Percentiles rank a stretch among this genome's conserved stretches.
These are phyloP conservation scores for Trypoxylus dichotomus DNA, from an alignment of 1,140 invertebrate species.

Conservation along the genomic window DNA sequence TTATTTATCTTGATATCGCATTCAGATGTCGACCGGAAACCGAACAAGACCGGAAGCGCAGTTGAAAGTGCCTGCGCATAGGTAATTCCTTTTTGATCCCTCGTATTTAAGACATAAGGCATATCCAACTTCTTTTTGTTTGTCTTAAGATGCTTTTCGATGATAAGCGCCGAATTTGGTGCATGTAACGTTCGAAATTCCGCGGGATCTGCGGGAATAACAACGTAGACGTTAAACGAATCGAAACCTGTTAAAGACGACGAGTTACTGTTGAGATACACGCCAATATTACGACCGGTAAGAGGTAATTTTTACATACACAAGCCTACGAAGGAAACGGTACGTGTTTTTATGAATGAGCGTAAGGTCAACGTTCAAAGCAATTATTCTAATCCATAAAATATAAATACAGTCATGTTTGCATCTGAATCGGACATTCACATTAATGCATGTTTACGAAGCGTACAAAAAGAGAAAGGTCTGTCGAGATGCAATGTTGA, in stretches of 20 bases:
- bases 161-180: too few relatives aligned
- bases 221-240: too few relatives aligned
- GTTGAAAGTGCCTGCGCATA: not conserved
- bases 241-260: too few relatives aligned
- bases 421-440: not conserved
- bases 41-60: not conserved
- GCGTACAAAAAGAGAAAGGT: not conserved
- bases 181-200: too few relatives aligned
- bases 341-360: not conserved
- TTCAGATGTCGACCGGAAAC: conserved; percentile 17
- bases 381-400: not conserved
- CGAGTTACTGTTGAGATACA: too few relatives aligned
- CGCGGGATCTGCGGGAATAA: too few relatives aligned
- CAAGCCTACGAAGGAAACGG: not conserved
- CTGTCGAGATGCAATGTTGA: not conserved
- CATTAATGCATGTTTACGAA: not conserved
- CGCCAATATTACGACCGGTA: too few relatives aligned
- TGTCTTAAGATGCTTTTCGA: not conserved
- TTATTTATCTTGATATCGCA: not conserved
- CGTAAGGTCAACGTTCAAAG: not conserved
- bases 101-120: not conserved
- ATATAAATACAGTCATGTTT: not conserved
- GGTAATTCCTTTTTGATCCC: not conserved
- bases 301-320: too few relatives aligned
- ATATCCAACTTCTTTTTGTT: not conserved